Evolutionary conservation across 2,113 vertebrate genomes (phyloP).

Genomic region (Phoenicopterus ruber): DNA sequence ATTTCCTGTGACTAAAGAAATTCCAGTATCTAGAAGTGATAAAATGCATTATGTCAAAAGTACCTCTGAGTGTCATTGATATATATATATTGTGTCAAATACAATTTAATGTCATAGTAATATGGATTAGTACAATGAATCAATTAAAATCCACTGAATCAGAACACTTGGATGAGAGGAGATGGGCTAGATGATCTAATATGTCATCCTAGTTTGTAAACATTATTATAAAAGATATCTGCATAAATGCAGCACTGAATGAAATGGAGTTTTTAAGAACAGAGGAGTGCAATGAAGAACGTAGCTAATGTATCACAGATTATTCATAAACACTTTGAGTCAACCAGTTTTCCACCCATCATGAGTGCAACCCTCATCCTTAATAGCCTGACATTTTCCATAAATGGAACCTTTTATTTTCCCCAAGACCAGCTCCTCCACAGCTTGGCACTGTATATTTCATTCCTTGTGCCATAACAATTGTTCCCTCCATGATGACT

Average conservation of each 20-base stretch:
- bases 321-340: background rate
- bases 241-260: background rate
- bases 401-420: background rate
- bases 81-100: background rate
- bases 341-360: background rate
- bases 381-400: background rate
- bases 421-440: background rate
- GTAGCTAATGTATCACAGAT: background rate
- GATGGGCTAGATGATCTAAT: background rate
- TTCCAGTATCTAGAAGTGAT: background rate
- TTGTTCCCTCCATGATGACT: background rate
- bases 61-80: background rate
- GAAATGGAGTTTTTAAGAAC: background rate
- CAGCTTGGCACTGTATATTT: background rate
- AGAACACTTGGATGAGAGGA: background rate
- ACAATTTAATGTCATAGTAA: background rate
- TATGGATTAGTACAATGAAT: background rate
- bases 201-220: background rate
- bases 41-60: background rate
- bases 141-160: background rate
- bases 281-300: background rate
- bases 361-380: background rate
- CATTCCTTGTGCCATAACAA: background rate
- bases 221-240: background rate
- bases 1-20: background rate